phyloP scores from a whole-genome alignment of 2,113 vertebrate species.

The Pogonocichla stellata region DNA sequence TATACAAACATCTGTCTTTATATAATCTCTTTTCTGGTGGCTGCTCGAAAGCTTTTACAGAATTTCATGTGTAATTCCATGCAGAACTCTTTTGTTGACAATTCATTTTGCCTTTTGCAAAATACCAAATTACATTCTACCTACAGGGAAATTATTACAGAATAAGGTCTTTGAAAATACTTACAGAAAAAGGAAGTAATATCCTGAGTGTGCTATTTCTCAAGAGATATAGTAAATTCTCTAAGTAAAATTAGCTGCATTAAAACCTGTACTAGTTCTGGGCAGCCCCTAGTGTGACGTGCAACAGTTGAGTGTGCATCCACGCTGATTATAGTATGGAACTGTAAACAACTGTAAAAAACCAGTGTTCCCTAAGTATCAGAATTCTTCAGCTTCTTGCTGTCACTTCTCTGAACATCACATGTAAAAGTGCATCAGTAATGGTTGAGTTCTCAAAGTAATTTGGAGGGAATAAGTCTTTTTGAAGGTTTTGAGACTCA shows the following conservation, averaged over 20 bases:
- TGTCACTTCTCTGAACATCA: neutral
- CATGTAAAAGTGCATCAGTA: neutral
- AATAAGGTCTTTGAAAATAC: neutral
- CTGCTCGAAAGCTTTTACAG: neutral
- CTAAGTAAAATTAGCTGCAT: neutral
- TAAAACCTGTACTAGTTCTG: neutral
- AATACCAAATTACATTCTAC: neutral
- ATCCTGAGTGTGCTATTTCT: neutral
- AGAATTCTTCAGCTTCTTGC: neutral
- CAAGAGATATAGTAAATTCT: neutral
- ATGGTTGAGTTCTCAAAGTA: neutral
- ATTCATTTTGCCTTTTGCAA: neutral
- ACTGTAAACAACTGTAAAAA: neutral
- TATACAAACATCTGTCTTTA: neutral
- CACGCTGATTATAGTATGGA: rapidly evolving
- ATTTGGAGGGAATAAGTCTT: neutral
- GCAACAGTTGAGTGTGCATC: neutral
- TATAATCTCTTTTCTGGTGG: neutral
- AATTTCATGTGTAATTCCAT: neutral
- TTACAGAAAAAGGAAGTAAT: neutral
- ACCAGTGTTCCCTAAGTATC: neutral
- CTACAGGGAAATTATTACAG: neutral
- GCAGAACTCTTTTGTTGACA: neutral
- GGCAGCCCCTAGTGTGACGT: neutral
- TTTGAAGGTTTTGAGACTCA: neutral